Conservation (phyloP, 2,888 invertebrate species). For the Drosophila formosana region DNA sequence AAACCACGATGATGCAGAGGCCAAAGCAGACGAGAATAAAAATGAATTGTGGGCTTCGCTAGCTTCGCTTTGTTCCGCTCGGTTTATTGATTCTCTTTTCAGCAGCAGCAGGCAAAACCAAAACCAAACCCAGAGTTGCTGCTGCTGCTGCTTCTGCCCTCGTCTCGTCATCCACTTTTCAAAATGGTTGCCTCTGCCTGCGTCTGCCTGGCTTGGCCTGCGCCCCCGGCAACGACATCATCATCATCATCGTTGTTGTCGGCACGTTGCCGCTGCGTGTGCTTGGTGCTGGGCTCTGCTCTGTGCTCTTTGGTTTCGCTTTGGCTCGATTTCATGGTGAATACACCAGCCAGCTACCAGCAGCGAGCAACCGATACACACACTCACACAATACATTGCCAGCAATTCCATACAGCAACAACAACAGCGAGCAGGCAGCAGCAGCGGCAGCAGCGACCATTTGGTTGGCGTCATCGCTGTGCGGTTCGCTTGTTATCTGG, state of each 20-base stretch:
- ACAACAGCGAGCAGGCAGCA: neutral
- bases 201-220: slow-evolving; percentile 55
- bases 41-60: slow-evolving; percentile 68
- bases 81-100: slow-evolving; percentile 70
- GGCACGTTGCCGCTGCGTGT: slow-evolving; percentile 71
- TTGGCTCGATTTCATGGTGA: slow-evolving; percentile 80
- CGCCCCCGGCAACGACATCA: slow-evolving; percentile 75
- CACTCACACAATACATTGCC: slow-evolving; percentile 23
- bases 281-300: slow-evolving; percentile 50
- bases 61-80: slow-evolving; percentile 64
- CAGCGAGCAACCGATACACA: slow-evolving; percentile 49
- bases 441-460: slow-evolving; percentile 42
- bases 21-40: slow-evolving; percentile 9
- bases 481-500: slow-evolving; percentile 76
- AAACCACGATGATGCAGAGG: neutral
- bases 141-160: slow-evolving; percentile 55
- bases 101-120: slow-evolving; percentile 30
- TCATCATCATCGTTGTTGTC: slow-evolving; percentile 58
- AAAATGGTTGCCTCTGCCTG: slow-evolving; percentile 69
- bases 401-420: slow-evolving; percentile 20
- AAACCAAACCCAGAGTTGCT: slow-evolving; percentile 43
- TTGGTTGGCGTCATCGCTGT: slow-evolving; percentile 77
- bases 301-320: slow-evolving; percentile 71
- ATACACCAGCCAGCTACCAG: slow-evolving; percentile 46
- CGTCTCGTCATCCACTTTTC: slow-evolving; percentile 34